A percentile compares a stretch with the other conserved stretches of the same genome.
Evolutionary conservation across 2,113 vertebrate genomes (phyloP).

Genomic region (Cettia cetti): DNA sequence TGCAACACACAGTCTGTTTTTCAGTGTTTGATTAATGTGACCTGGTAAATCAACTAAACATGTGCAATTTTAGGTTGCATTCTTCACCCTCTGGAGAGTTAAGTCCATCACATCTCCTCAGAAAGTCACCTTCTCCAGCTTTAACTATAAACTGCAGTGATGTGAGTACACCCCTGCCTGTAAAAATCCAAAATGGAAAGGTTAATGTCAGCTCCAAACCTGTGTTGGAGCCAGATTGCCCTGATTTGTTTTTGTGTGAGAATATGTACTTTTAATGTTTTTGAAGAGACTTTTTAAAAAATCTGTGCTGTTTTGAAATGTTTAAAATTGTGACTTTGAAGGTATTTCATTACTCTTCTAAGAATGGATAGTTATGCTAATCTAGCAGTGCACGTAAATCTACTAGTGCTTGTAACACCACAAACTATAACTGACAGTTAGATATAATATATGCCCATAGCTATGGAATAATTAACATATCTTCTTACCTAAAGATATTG

Average conservation of each 20-base stretch:
- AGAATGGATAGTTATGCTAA: not conserved
- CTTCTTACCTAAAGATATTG: not conserved
- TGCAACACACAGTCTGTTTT: not conserved
- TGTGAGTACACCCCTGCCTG: constrained; percentile 67
- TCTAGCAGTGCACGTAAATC: not conserved
- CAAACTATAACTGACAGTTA: not conserved
- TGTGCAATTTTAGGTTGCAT: constrained; percentile 76
- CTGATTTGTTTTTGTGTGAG: not conserved
- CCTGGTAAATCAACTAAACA: not conserved
- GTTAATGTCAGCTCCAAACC: not conserved
- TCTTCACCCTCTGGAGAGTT: constrained; percentile 81
- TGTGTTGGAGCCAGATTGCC: not conserved
- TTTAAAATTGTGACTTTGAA: not conserved
- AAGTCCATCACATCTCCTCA: constrained; percentile 77
- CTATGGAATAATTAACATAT: not conserved
- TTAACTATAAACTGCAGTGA: constrained; percentile 69
- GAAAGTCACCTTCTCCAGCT: constrained; percentile 74
- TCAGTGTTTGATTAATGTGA: not conserved
- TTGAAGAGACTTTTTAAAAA: not conserved
- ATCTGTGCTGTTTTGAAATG: not conserved
- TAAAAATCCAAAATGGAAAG: not conserved
- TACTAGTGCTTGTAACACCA: not conserved
- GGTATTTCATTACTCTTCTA: not conserved
- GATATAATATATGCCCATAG: not conserved
- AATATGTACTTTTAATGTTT: not conserved